Conservation (phyloP, 2,888 invertebrate species). For the Clanis bilineata region DNA sequence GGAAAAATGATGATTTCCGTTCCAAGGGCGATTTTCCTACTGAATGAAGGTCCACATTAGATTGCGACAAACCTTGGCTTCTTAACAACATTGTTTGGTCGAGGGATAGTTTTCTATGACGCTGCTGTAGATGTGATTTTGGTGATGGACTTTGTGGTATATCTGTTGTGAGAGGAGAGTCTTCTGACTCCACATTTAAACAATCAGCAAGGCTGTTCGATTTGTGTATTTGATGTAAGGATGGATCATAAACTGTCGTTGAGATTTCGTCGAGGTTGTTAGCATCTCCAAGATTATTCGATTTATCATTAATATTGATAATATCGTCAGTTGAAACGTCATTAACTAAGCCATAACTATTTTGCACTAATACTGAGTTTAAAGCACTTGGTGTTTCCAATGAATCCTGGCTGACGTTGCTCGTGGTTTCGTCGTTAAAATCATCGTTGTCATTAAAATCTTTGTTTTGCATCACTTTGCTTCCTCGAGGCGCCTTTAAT, state of each 20-base stretch:
- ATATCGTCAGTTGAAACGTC: slow-evolving; percentile 25
- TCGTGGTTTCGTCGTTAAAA: slow-evolving; percentile 41
- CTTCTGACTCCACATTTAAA: slow-evolving; percentile 27
- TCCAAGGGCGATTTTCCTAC: slow-evolving; percentile 71
- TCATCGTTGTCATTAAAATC: slow-evolving; percentile 62
- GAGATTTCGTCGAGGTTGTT: neutral
- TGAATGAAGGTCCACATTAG: slow-evolving; percentile 68
- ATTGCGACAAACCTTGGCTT: slow-evolving; percentile 64
- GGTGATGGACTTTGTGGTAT: slow-evolving; percentile 28
- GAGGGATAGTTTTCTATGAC: slow-evolving; percentile 66
- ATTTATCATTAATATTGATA: slow-evolving; percentile 22
- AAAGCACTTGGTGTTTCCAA: slow-evolving; percentile 49
- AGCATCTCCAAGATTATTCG: slow-evolving; percentile 20
- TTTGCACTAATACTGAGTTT: slow-evolving; percentile 47
- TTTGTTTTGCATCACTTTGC: slow-evolving; percentile 64
- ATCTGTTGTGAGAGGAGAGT: slow-evolving; percentile 20
- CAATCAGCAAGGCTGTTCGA: slow-evolving; percentile 37
- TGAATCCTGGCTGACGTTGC: slow-evolving; percentile 25
- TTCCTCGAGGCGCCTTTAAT: slow-evolving; percentile 62
- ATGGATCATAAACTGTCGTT: neutral
- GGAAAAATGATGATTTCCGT: slow-evolving; percentile 73
- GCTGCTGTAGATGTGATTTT: slow-evolving; percentile 28
- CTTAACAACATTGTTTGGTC: slow-evolving; percentile 64
- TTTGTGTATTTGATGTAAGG: slow-evolving; percentile 24
- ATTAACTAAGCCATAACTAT: slow-evolving; percentile 18